phyloP scores from a whole-genome alignment of 2,888 invertebrate species.

The Isoperla grammatica region DNA sequence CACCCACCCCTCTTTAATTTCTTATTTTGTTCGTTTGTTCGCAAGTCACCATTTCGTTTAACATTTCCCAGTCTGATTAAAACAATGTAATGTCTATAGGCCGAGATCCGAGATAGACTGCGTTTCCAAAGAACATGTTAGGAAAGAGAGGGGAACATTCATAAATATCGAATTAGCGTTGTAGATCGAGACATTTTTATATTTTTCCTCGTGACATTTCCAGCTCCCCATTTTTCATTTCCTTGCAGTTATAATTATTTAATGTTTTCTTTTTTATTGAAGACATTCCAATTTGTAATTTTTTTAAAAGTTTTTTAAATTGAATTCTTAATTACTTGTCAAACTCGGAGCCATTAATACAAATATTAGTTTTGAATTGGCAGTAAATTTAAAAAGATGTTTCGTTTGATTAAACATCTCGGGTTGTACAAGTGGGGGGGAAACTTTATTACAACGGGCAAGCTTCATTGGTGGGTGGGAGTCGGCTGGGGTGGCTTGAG shows the following conservation, averaged over 20 bases:
- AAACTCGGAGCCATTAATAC: constrained; percentile 6
- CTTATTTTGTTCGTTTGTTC: constrained; percentile 19
- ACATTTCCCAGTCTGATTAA: constrained; percentile 22
- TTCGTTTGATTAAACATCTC: not conserved
- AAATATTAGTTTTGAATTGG: constrained; percentile 17
- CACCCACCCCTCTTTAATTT: constrained; percentile 22
- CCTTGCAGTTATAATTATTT: constrained; percentile 10
- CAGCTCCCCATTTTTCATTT: constrained; percentile 11
- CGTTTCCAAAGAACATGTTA: too few relatives aligned
- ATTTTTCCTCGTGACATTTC: constrained; percentile 12
- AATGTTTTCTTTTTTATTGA: constrained; percentile 15
- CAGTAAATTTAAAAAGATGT: constrained; percentile 14
- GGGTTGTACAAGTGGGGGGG: not conserved
- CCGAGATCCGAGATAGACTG: too few relatives aligned
- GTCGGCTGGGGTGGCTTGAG: too few relatives aligned
- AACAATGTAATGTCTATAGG: constrained; percentile 15
- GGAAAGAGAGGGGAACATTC: too few relatives aligned
- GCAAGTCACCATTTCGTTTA: constrained; percentile 17
- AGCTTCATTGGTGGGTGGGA: not conserved
- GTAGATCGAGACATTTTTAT: constrained; percentile 25
- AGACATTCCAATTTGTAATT: constrained; percentile 1
- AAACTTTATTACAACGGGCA: not conserved
- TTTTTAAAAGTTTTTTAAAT: constrained; percentile 13
- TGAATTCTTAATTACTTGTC: constrained; percentile 18
- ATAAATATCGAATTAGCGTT: constrained; percentile 28